A percentile compares a stretch with the other conserved stretches of the same genome.
Conservation (phyloP, 2,888 invertebrate genomes). For the Cryptocheilus praepositus region DNA sequence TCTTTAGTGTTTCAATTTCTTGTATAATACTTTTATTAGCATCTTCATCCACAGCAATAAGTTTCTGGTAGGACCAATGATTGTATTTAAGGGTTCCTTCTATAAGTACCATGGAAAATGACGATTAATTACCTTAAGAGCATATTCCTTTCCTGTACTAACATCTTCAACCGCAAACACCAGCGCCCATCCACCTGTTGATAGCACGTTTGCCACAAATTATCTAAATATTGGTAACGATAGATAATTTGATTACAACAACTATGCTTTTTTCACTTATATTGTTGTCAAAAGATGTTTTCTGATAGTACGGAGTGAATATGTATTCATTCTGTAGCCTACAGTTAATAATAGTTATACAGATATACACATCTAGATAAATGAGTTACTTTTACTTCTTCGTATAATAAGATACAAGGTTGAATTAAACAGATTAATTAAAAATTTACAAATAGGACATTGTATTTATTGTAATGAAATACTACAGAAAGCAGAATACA, state of each 20-base stretch:
- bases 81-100: conserved; percentile 17
- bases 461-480: neutral
- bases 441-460: neutral
- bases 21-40: conserved; percentile 86
- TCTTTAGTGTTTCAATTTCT: conserved; percentile 90
- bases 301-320: neutral
- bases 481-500: too few relatives aligned
- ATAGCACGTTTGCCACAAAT: conserved; percentile 44
- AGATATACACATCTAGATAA: neutral
- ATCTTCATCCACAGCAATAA: conserved; percentile 89
- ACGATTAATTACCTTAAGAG: conserved; percentile 83
- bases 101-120: neutral
- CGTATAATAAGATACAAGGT: neutral
- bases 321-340: too few relatives aligned
- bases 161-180: conserved; percentile 96
- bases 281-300: conserved; percentile 2
- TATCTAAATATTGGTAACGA: conserved; percentile 33
- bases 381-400: neutral
- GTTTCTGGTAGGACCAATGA: conserved; percentile 76
- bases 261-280: conserved; percentile 20
- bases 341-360: neutral
- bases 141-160: conserved; percentile 90
- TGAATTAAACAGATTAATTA: neutral
- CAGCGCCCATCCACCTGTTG: conserved; percentile 94
- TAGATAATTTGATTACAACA: conserved; percentile 28